These are phyloP conservation scores for Pinna nobilis DNA, from an alignment of 1,140 invertebrate genomes.

Conservation along the genomic window DNA sequence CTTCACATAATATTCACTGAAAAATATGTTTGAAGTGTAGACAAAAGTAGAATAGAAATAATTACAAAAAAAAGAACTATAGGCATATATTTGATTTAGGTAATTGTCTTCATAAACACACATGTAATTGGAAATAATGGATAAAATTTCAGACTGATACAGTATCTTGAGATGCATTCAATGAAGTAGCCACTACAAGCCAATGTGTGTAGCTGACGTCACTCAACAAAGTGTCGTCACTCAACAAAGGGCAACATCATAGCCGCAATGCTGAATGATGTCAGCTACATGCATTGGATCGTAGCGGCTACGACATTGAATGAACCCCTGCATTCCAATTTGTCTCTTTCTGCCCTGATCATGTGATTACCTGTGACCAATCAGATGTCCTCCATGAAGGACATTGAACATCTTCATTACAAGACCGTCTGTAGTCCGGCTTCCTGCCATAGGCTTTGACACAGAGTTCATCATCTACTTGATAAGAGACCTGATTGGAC, in stretches of 20 bases:
- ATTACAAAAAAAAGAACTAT: no score
- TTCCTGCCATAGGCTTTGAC: conserved; percentile 51
- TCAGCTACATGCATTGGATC: no score
- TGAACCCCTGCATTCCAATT: neutral
- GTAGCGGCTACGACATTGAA: neutral
- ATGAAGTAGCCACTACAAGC: neutral
- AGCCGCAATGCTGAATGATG: no score
- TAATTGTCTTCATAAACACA: no score
- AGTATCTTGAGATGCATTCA: neutral
- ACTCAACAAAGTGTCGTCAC: neutral
- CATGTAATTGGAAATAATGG: no score
- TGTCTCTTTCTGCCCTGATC: neutral
- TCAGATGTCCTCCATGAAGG: conserved; percentile 81
- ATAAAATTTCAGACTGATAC: neutral
- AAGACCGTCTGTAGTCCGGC: conserved; percentile 78
- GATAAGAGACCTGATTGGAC: conserved; percentile 64
- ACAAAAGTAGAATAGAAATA: no score
- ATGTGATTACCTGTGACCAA: conserved; percentile 81
- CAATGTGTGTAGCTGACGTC: no score
- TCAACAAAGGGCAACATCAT: no score
- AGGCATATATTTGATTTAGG: no score
- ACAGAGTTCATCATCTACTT: conserved; percentile 47
- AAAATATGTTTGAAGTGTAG: no score
- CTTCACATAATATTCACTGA: no score
- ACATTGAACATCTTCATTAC: conserved; percentile 79